Evolutionary conservation across 2,888 invertebrate genomes (phyloP), one percentile per base, ranked within the genome.

Genomic region (Mylabris sibirica): DNA sequence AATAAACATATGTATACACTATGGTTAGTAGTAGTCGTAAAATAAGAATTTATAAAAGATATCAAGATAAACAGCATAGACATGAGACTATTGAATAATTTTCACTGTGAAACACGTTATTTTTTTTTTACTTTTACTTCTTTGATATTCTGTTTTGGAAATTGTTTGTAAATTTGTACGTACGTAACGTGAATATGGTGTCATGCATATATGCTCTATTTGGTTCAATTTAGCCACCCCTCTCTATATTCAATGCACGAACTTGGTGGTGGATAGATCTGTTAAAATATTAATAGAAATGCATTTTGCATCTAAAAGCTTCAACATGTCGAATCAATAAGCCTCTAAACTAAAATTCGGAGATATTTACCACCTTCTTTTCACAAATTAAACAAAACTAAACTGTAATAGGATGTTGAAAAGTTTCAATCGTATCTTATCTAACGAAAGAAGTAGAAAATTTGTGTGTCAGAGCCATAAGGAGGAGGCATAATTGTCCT

Each of bases 171-270:
- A 70, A 74, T 77, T 77, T 77, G 65, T 75, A 76, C 44, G 44
- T 44, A 5, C 4, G 3, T 38, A 38, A 14, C 76, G 67, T 68
- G 71, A 66, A 64, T 67, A 67, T 64, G 72, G 53, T 66, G 73
- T 71, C 69, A 70, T 73, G 69, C 72, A 72, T 74, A 73, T 66
- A 74, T 75, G 74, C 73, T 49, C 49, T 69, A 72, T 74, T 74
- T 74, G 75, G 34, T 38, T 38, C 60, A 35, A 60, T 60, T 60
- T 60, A 22, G 60, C 60, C 34, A 34, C 60, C n/a, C 30, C 34
- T 60, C 35, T n/a, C 11, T 34, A n/a, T 60, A 60, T 60, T 60
- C 60, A 12, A 35, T 60, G 60, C 60, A 60, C 35, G 60, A 60
- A 35, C 38, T 60, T 30, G 14, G 60, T 30, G 14, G 60, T 12